Conservation (phyloP, 2,888 invertebrate species). For the Troilus luridus region DNA sequence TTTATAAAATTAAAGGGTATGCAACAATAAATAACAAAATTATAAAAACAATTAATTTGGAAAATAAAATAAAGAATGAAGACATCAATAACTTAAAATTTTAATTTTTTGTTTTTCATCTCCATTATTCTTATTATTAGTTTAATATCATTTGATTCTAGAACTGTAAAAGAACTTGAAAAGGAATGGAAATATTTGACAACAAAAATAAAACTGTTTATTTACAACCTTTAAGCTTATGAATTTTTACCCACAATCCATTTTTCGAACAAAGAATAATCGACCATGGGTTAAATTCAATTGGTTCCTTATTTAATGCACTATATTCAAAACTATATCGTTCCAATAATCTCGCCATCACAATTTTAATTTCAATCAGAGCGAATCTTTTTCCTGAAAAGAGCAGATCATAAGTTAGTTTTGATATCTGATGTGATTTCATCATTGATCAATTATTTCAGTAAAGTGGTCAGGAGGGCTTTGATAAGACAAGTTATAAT, state of each 20-base stretch:
- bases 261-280: constrained; percentile 29
- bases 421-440: too few relatives aligned
- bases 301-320: not conserved
- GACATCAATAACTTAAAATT: too few relatives aligned
- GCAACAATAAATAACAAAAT: too few relatives aligned
- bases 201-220: not conserved
- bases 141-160: too few relatives aligned
- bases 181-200: not conserved
- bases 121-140: too few relatives aligned
- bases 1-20: too few relatives aligned
- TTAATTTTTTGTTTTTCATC: too few relatives aligned
- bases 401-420: not conserved
- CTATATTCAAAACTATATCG: constrained; percentile 21
- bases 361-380: constrained; percentile 56
- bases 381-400: constrained; percentile 60
- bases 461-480: not conserved
- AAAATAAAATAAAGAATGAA: too few relatives aligned
- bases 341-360: constrained; percentile 53
- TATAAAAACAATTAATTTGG: too few relatives aligned
- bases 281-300: constrained; percentile 28
- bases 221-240: constrained; percentile 30
- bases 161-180: not conserved
- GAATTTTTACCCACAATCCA: constrained; percentile 26
- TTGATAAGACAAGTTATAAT: not conserved
- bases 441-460: not conserved